These are phyloP conservation scores for Synergus gifuensis DNA, from an alignment of 2,888 invertebrate species.

Conservation along the genomic window DNA sequence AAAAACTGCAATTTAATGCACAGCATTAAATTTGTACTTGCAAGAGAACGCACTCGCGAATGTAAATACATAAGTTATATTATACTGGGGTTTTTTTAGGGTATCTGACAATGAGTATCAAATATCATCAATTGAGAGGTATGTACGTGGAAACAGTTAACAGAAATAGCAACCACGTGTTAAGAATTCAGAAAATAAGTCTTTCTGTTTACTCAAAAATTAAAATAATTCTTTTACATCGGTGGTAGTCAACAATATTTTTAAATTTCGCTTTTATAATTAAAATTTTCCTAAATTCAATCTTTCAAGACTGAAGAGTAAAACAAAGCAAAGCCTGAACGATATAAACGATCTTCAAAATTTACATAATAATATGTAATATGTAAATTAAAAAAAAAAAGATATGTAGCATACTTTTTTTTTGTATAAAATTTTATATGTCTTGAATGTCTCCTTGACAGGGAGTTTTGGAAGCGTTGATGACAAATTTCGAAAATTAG, in stretches of 20 bases:
- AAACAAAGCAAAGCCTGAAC: not conserved
- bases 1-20: not conserved
- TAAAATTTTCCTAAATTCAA: not conserved
- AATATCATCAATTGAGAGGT: conserved; percentile 46
- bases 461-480: not conserved
- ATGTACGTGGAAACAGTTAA: conserved; percentile 45
- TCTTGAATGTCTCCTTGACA: not conserved
- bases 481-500: not conserved
- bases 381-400: not conserved
- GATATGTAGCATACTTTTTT: not conserved
- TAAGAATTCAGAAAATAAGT: conserved; percentile 54
- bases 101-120: conserved; percentile 45
- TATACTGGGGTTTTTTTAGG: conserved; percentile 45
- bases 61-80: conserved; percentile 46
- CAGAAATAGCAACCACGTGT: conserved; percentile 60
- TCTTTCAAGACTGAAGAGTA: not conserved
- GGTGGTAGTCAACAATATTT: not conserved
- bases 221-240: not conserved
- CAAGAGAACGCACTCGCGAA: not conserved
- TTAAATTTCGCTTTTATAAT: not conserved
- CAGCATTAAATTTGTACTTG: not conserved
- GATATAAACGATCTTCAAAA: no score
- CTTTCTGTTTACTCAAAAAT: not conserved
- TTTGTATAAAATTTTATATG: not conserved
- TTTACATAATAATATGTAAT: no score